Evolutionary conservation across 2,888 invertebrate species (phyloP).

Genomic region (Tenthredo livida): DNA sequence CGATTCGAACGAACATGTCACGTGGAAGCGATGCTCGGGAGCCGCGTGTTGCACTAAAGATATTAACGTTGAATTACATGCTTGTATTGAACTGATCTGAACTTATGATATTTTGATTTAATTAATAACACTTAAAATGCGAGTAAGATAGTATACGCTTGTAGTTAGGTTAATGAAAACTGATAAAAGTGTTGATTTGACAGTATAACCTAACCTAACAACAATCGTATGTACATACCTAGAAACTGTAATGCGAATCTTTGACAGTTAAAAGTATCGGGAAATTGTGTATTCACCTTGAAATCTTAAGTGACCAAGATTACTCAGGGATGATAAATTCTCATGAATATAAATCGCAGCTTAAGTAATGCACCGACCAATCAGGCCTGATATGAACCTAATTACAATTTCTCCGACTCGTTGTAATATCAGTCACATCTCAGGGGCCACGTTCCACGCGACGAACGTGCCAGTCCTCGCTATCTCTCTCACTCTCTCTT

Average conservation of each 20-base stretch:
- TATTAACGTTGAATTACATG: neutral
- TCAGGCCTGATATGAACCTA: slow-evolving; percentile 23
- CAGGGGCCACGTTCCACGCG: slow-evolving; percentile 27
- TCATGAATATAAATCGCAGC: slow-evolving; percentile 12
- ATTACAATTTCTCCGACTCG: slow-evolving; percentile 29
- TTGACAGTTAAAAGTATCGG: slow-evolving; percentile 37
- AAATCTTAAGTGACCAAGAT: neutral
- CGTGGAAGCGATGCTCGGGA: neutral
- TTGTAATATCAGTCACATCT: slow-evolving; percentile 39
- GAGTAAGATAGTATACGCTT: neutral
- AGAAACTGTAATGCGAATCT: neutral
- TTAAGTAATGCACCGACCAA: neutral
- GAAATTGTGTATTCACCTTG: slow-evolving; percentile 25
- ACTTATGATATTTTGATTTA: neutral
- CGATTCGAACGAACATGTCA: slow-evolving; percentile 5
- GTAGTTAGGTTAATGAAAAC: neutral
- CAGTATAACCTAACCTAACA: slow-evolving; percentile 41
- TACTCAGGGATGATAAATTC: slow-evolving; percentile 18
- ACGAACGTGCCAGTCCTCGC: slow-evolving; percentile 3
- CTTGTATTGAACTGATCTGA: neutral
- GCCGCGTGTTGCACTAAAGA: slow-evolving; percentile 18
- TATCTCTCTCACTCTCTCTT: neutral
- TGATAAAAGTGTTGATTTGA: neutral
- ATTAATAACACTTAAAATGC: neutral
- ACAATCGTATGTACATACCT: neutral